Conservation (phyloP, 2,113 vertebrate species). For the Chionodraco myersi region DNA sequence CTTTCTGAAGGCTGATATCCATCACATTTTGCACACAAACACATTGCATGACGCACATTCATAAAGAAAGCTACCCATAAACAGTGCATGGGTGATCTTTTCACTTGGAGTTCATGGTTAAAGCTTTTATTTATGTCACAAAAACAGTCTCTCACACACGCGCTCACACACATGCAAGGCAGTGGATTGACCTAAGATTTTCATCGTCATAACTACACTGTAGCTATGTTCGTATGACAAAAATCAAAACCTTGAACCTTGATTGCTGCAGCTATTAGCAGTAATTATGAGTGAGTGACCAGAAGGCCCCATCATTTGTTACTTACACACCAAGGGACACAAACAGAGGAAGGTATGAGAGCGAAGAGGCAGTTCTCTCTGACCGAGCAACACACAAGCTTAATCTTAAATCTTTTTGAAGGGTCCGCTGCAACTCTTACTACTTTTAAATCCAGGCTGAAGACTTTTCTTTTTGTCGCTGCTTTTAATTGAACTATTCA, state of each 20-base stretch:
- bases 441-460: no score
- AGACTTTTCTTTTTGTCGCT: no score
- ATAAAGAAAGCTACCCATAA: background rate
- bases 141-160: constrained; percentile 9
- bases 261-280: constrained; percentile 57
- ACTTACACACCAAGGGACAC: constrained; percentile 69
- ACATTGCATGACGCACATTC: background rate
- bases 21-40: constrained; percentile 11
- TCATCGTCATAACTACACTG: no score
- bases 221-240: no score
- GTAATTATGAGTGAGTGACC: constrained; percentile 75
- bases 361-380: constrained; percentile 15
- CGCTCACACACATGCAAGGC: constrained; percentile 8
- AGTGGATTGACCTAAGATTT: no score
- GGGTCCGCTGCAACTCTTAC: no score
- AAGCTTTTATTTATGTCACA: constrained; percentile 33
- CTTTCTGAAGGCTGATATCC: constrained; percentile 58
- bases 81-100: background rate
- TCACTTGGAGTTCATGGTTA: background rate
- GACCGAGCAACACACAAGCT: constrained; percentile 20
- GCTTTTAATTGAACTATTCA: no score
- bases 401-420: background rate
- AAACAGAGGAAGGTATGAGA: constrained; percentile 57
- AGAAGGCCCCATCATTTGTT: constrained; percentile 60
- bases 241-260: no score